Evolutionary conservation across 2,797 vertebrate genomes (phyloP), one percentile per base, ranked within the genome.

Genomic region (Gymnocypris eckloni): DNA sequence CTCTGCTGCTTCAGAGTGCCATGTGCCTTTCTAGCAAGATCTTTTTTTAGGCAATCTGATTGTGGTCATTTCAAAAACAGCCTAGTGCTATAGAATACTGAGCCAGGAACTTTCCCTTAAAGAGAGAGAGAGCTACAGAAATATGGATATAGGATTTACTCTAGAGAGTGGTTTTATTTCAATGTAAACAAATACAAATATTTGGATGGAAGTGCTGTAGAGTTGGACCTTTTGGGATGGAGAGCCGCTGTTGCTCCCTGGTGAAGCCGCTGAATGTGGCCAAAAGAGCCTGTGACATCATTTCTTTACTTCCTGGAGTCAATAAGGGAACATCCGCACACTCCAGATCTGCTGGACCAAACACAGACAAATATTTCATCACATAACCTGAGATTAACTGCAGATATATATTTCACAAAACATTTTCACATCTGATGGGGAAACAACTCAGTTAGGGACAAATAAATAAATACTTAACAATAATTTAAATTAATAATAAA

Each of bases 241-340:
- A 97, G 89, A 99, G 95, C 50, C 98, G 94, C 90, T 97, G 98
- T 86, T 99, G 98, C 66, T 99, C 98, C 93, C 99, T 99, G 12
- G 97, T 96, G 71, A 99, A 99, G 87, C 98, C 98, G 0, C 98
- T 99, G 93, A 99, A 99, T 0, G 98, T 99, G 90, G 97, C 98
- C 92, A 98, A 97, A 91, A 99, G 86, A 0, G 98, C 98, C 94
- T 99, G 98, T 82, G 98, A 99, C 98, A 99, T 99, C 98, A 99
- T 99, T 92, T 99, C 98, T 94, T 99, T 99, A 94, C 98, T 99
- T 92, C 98, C 98, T 69, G 98, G 98, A 28, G 98, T 99, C 88
- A 99, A 92, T 59, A 99, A 93, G 18, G 98, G 98, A 82, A 99
- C 98, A 84, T 99, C 98, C 0, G 97, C 97, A 90, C 98, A 99